Base-by-base conservation (phyloP, 2,888 invertebrate species). In the Euspilapteryx auroguttella region DNA sequence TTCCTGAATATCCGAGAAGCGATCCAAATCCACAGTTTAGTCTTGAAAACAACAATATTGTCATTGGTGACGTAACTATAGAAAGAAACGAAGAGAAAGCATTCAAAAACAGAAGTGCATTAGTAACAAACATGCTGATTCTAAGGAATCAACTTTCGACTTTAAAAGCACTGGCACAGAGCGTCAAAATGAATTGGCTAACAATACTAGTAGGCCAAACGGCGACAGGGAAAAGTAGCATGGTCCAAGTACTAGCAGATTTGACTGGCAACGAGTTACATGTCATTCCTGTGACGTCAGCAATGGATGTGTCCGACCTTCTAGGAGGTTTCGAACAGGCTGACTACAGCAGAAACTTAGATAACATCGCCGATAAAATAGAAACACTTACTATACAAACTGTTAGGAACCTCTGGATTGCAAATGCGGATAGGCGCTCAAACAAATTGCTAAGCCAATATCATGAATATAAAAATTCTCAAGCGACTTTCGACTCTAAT, bases 261-360 rank as follows among this genome's bases (percentile, higher is more conserved):
- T 55, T 96, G 29, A 79, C 83, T 1, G 91, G 91, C 2, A 82
- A 83, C 40, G 79, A 82, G 32, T 71, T 96, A 24, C 80, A 83
- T 40, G 82, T 87, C 0, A 68, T 97, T 32, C 82, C 88, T 8
- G 87, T 96, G 28, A 94, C 92, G 43, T 88, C 93, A 15, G 87
- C 92, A 20, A 95, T 94, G 86, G 97, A 97, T 49, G 93, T 95
- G 0, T 90, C 89, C 1, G 96, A 97, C 54, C 83, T 97, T 28
- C 78, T 97, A 2, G 99, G 99, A 28, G 94, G 96, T 36, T 99
- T 97, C 64, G 99, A 99, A 78, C 99, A 99, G 85, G 78, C 80
- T 2, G 87, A 87, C 49, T 83, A 83, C 42, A 83, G 81, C 36
- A 76, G 86, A 40, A 88, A 88, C 49, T 69, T 91, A 24, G 89